These are phyloP conservation scores for Drosophila rubida DNA, from an alignment of 2,888 invertebrate species.

Conservation along the genomic window DNA sequence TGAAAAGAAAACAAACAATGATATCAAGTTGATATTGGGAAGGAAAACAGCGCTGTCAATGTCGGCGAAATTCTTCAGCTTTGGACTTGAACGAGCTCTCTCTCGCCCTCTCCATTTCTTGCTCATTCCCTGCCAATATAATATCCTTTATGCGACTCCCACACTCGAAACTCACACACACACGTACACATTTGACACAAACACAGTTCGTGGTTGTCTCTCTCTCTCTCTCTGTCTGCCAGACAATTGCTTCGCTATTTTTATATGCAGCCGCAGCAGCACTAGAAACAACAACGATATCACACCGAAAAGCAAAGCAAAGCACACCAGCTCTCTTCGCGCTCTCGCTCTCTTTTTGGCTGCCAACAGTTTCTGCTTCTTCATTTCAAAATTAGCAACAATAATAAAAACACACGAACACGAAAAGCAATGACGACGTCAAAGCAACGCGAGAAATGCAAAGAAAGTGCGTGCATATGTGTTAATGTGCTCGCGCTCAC, in stretches of 20 bases:
- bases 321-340: slow-evolving; percentile 28
- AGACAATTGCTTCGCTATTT: slow-evolving; percentile 54
- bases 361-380: slow-evolving; percentile 24
- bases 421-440: slow-evolving; percentile 1
- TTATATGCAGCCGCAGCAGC: slow-evolving; percentile 45
- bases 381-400: slow-evolving; percentile 72
- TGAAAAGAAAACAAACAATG: slow-evolving; percentile 9
- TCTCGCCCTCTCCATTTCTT: too few species aligned
- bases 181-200: slow-evolving; percentile 5
- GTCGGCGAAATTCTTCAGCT: slow-evolving; percentile 14
- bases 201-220: slow-evolving; percentile 3
- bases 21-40: neutral
- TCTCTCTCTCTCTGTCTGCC: slow-evolving; percentile 5
- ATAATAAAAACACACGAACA: slow-evolving; percentile 57
- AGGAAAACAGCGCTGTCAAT: slow-evolving; percentile 24
- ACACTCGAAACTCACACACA: slow-evolving; percentile 21
- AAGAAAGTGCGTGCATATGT: slow-evolving; percentile 66
- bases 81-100: slow-evolving; percentile 14
- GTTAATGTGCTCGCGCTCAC: slow-evolving; percentile 13
- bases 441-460: slow-evolving; percentile 48
- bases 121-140: slow-evolving; percentile 10
- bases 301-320: slow-evolving; percentile 6
- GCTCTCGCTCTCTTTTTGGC: slow-evolving; percentile 3
- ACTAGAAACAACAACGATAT: slow-evolving; percentile 13
- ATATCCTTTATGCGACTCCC: slow-evolving; percentile 46